Evolutionary conservation across 2,888 invertebrate genomes (phyloP).

Genomic region (Hanleya hanleyi): DNA sequence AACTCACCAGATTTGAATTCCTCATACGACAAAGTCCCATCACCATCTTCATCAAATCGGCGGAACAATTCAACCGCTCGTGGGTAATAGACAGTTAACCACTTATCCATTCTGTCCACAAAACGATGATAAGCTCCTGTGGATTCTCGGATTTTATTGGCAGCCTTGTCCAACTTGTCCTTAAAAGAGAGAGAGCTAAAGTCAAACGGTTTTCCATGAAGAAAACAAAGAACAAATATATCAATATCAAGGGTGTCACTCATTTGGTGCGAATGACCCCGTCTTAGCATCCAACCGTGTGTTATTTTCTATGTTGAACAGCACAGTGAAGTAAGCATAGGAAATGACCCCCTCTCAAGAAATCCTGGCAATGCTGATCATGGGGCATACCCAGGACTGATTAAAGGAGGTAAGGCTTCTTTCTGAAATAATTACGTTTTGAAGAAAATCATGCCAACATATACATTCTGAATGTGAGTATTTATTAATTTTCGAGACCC

Average conservation of each 20-base stretch:
- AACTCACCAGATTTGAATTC: constrained; percentile 70
- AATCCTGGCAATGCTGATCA: too few relatives aligned
- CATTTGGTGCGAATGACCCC: too few relatives aligned
- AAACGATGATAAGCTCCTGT: constrained; percentile 55
- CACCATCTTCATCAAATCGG: constrained; percentile 59
- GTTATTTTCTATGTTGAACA: too few relatives aligned
- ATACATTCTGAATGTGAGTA: too few relatives aligned
- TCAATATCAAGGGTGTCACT: neutral
- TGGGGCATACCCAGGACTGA: too few relatives aligned
- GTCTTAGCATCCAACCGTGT: too few relatives aligned
- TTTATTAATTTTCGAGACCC: too few relatives aligned
- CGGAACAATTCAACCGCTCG: constrained; percentile 53
- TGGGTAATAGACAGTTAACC: constrained; percentile 58
- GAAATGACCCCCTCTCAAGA: too few relatives aligned
- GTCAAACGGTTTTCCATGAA: neutral
- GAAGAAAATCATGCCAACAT: too few relatives aligned
- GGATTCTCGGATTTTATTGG: constrained; percentile 51
- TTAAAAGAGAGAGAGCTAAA: constrained; percentile 32
- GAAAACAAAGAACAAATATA: neutral
- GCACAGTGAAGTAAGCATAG: too few relatives aligned
- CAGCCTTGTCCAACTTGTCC: constrained; percentile 62
- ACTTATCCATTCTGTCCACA: constrained; percentile 63
- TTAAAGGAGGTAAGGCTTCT: too few relatives aligned
- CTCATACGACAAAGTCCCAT: constrained; percentile 61
- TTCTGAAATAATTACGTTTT: too few relatives aligned